Percentiles rank a stretch among this genome's conserved stretches.
These are phyloP conservation scores for Nebria ingens DNA, from an alignment of 1,140 invertebrate genomes.

Conservation along the genomic window DNA sequence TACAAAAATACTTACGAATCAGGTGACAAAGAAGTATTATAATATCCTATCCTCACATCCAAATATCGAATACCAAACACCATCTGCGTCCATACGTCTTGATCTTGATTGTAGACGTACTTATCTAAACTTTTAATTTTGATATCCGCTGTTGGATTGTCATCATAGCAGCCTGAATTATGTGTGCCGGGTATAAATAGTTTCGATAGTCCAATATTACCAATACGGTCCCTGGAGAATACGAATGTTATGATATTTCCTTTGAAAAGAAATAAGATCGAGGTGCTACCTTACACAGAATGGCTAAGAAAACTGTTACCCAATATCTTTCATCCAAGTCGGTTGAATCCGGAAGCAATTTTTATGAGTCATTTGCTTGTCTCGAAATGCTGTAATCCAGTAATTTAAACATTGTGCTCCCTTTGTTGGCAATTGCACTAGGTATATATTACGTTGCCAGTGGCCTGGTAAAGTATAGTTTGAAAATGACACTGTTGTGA, in stretches of 20 bases:
- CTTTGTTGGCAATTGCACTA: constrained; percentile 23
- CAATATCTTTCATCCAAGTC: constrained; percentile 56
- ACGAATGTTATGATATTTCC: constrained; percentile 1
- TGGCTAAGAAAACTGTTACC: constrained; percentile 29
- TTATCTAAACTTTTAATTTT: constrained; percentile 34
- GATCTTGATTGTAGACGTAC: constrained; percentile 58
- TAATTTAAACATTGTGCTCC: constrained; percentile 40
- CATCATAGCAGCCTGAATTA: constrained; percentile 51
- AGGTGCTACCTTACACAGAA: constrained; percentile 23
- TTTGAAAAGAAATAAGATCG: not conserved
- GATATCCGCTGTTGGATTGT: constrained; percentile 31
- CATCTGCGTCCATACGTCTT: constrained; percentile 65
- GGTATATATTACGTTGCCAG: constrained; percentile 29
- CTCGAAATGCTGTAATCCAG: constrained; percentile 43
- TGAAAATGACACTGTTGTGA: constrained; percentile 35
- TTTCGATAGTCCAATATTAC: constrained; percentile 38
- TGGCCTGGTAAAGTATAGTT: constrained; percentile 31
- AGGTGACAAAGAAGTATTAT: constrained; percentile 15
- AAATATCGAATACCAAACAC: constrained; percentile 72
- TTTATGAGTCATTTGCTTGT: constrained; percentile 36
- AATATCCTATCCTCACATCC: constrained; percentile 61
- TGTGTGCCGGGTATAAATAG: constrained; percentile 59
- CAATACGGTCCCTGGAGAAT: constrained; percentile 17
- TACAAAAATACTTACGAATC: constrained; percentile 14
- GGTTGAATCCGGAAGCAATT: constrained; percentile 52